Base-by-base conservation (phyloP, 2,888 invertebrate genomes). In the Diaprepes abbreviatus region DNA sequence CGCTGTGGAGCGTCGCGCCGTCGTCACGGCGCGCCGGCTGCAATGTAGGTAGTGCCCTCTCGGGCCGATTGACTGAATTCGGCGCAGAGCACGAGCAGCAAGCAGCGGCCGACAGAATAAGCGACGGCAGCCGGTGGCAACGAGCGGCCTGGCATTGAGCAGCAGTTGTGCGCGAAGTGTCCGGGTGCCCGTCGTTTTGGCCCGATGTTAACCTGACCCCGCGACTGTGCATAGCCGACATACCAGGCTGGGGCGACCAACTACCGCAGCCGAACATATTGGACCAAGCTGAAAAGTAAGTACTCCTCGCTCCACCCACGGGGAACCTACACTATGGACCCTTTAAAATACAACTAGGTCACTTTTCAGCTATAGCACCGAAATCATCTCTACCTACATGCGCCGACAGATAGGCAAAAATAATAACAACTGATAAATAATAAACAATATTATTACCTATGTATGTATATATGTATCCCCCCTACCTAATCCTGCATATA, bases 121-220 rank as follows among this genome's bases (percentile, higher is more conserved):
- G 77, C 78, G 77, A 77, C 78, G 73, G 77, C 80, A 80, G 80
- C 79, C 79, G 81, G 79, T 79, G 79, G 80, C 79, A 66, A 81
- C 81, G 82, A 80, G 79, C 77, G 83, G 82, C 78, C 80, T 81
- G 82, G 82, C 78, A 81, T 79, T 81, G 82, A 80, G 82, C 79
- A 67, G 71, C 63, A 72, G 69, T 73, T 70, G 70, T 73, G 82
- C 79, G 83, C 82, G 83, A 81, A 81, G 83, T 83, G 81, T 76
- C 79, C 82, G 84, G 83, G 81, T 82, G 82, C 81, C 62, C 62
- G 79, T 72, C 59, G 66, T 68, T 80, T 80, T 78, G 80, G 81
- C 82, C 83, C 79, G 81, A 84, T 84, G 84, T 84, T 83, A 79
- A 83, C 84, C 80, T 84, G 83, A 84, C 83, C 82, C 78, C 80